Conservation (phyloP, 1,140 invertebrate genomes). For the Neodiprion fabricii region DNA sequence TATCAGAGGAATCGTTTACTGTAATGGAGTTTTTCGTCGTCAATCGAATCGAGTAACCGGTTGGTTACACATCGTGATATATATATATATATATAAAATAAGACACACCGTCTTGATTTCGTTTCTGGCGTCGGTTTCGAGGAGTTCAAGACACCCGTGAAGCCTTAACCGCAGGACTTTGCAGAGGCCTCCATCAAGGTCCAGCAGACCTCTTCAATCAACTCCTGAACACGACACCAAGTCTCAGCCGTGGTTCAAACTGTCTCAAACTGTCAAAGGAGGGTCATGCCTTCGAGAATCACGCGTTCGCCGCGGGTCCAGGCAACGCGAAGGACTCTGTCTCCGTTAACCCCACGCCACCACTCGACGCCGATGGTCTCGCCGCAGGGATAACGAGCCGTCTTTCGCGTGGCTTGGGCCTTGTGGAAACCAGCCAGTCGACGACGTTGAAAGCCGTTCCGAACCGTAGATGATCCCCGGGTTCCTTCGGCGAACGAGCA, state of each 20-base stretch:
- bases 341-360: neutral
- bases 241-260: neutral
- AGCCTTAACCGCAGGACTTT: neutral
- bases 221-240: neutral
- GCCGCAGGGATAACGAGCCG: neutral
- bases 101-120: neutral
- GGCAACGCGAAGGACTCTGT: neutral
- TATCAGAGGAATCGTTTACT: neutral
- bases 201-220: neutral
- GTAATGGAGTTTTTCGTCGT: neutral
- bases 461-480: neutral
- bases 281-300: neutral
- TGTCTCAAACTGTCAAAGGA: neutral
- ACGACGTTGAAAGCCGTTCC: neutral
- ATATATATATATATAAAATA: too few relatives aligned
- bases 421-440: neutral
- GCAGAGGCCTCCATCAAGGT: neutral
- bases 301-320: neutral
- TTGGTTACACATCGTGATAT: too few relatives aligned
- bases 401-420: neutral
- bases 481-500: neutral
- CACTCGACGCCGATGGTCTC: neutral
- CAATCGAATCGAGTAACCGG: neutral
- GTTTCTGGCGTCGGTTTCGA: neutral
- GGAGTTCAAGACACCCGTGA: too few relatives aligned